These are phyloP conservation scores for Rhopalosiphum maidis DNA, from an alignment of 1,140 invertebrate genomes.

Conservation along the genomic window DNA sequence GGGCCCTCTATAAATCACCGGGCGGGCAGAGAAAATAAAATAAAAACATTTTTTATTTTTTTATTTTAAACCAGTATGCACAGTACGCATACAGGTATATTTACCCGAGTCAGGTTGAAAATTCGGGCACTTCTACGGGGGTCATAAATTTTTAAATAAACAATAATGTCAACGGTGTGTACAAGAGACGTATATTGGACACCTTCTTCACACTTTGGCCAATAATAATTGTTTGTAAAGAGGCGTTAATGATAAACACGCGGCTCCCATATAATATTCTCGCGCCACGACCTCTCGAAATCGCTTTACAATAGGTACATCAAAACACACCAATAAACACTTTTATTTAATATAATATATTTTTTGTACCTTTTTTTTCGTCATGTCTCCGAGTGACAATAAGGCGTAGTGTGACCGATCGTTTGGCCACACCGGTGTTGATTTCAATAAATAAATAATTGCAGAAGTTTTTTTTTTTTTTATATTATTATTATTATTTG, in stretches of 20 bases:
- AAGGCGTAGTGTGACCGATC: slow-evolving; percentile 17
- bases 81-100: neutral
- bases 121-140: slow-evolving; percentile 45
- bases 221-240: slow-evolving; percentile 48
- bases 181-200: neutral
- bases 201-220: slow-evolving; percentile 48
- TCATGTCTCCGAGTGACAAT: slow-evolving; percentile 10
- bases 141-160: slow-evolving; percentile 57
- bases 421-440: slow-evolving; percentile 21
- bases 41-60: neutral
- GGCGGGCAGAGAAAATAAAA: neutral
- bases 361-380: slow-evolving; percentile 15
- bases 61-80: neutral
- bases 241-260: slow-evolving; percentile 51
- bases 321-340: slow-evolving; percentile 38
- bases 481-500: slow-evolving; percentile 32
- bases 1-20: slow-evolving; percentile 36
- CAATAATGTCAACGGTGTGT: slow-evolving; percentile 27
- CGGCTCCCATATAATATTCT: neutral
- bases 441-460: slow-evolving; percentile 56
- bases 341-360: slow-evolving; percentile 7
- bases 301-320: slow-evolving; percentile 39
- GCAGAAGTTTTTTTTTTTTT: slow-evolving; percentile 15
- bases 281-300: neutral
- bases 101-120: slow-evolving; percentile 37